Conservation (phyloP, 2,888 invertebrate species). For the Lycaena phlaeas region DNA sequence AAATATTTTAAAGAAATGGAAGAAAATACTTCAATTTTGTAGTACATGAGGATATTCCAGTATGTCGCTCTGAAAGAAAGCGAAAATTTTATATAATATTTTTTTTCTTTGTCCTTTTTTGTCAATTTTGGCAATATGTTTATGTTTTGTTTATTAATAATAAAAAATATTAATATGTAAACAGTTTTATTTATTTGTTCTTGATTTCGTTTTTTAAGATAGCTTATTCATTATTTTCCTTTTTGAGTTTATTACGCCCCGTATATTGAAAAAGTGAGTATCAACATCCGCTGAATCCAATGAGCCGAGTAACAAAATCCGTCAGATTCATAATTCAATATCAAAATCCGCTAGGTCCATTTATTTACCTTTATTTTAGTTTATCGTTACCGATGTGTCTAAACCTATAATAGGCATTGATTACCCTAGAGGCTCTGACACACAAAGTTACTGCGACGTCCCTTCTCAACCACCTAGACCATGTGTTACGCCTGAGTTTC, state of each 20-base stretch:
- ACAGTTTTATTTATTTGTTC: constrained; percentile 3
- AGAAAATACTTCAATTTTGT: constrained; percentile 14
- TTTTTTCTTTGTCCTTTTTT: background rate
- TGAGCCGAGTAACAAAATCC: constrained; percentile 12
- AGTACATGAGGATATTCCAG: constrained; percentile 5
- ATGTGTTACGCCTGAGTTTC: too few relatives aligned
- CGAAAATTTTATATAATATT: too few relatives aligned
- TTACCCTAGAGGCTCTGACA: too few relatives aligned
- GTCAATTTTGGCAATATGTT: constrained; percentile 7
- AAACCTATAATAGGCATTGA: too few relatives aligned
- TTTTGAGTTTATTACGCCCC: constrained; percentile 11
- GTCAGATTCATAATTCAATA: constrained; percentile 7
- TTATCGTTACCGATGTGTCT: too few relatives aligned
- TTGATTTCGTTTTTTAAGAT: constrained; percentile 3
- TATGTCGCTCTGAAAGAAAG: constrained; percentile 7
- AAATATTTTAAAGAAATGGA: constrained; percentile 21
- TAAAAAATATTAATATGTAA: constrained; percentile 5
- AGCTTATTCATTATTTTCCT: constrained; percentile 1
- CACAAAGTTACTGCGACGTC: too few relatives aligned
- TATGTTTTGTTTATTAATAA: constrained; percentile 10
- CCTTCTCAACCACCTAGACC: too few relatives aligned
- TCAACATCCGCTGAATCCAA: constrained; percentile 17
- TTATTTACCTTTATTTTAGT: constrained; percentile 5
- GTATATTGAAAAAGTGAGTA: constrained; percentile 17
- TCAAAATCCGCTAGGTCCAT: constrained; percentile 6